phyloP scores from a whole-genome alignment of 2,888 invertebrate species.

The Heliothis peltigera region DNA sequence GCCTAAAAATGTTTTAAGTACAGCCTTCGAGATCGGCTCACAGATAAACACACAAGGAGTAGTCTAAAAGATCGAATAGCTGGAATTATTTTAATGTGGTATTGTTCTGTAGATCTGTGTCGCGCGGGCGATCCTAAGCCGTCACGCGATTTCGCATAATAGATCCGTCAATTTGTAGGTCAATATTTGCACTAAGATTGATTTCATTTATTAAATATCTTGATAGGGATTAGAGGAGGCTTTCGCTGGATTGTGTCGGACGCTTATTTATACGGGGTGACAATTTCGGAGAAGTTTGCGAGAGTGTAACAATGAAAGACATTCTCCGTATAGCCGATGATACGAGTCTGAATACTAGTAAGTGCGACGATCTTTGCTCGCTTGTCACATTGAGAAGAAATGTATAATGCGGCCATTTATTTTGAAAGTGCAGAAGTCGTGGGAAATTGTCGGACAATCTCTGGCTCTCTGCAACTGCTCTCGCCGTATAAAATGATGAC shows the following conservation, averaged over 20 bases:
- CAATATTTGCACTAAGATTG: slow-evolving; percentile 48
- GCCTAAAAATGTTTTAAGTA: no score
- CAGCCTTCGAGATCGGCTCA: slow-evolving; percentile 29
- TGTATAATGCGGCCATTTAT: slow-evolving; percentile 38
- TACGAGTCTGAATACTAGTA: not conserved
- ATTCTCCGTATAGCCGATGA: slow-evolving; percentile 23
- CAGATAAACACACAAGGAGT: slow-evolving; percentile 24
- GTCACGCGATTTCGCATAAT: slow-evolving; percentile 53
- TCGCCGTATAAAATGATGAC: slow-evolving; percentile 40
- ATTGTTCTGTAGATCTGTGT: slow-evolving; percentile 53
- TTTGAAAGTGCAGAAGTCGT: slow-evolving; percentile 58
- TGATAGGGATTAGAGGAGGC: slow-evolving; percentile 15
- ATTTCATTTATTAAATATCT: slow-evolving; percentile 39
- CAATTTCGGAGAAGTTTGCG: not conserved
- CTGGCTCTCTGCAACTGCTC: slow-evolving; percentile 35
- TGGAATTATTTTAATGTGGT: slow-evolving; percentile 38
- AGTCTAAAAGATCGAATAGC: slow-evolving; percentile 27
- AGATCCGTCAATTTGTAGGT: slow-evolving; percentile 42
- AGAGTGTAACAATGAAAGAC: slow-evolving; percentile 17
- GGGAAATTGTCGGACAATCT: slow-evolving; percentile 52
- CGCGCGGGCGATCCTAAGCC: slow-evolving; percentile 28
- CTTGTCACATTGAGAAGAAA: slow-evolving; percentile 27
- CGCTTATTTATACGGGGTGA: slow-evolving; percentile 1
- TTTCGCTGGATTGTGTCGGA: slow-evolving; percentile 30
- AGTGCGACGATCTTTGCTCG: not conserved